Conservation (phyloP, 2,113 vertebrate species). For the Pelecanoides urinatrix region DNA sequence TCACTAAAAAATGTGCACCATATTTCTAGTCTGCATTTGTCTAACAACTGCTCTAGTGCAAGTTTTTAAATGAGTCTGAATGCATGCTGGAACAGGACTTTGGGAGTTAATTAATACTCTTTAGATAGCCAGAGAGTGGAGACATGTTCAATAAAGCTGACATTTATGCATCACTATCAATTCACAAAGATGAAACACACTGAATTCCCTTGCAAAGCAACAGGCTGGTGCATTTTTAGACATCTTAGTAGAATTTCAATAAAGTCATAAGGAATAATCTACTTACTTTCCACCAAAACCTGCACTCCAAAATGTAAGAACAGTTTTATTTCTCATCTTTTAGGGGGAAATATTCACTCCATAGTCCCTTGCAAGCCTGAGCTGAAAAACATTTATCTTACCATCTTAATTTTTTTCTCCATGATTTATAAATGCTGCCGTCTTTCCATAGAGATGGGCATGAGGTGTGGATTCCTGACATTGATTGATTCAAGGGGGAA, state of each 20-base stretch:
- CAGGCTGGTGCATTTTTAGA: background rate
- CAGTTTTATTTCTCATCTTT: background rate
- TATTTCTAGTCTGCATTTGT: conserved; percentile 4
- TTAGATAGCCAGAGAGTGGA: conserved; percentile 32
- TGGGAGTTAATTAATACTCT: conserved; percentile 49
- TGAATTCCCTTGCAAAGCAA: conserved; percentile 11
- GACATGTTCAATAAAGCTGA: conserved; percentile 37
- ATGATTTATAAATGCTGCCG: background rate
- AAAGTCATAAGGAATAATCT: conserved; percentile 14
- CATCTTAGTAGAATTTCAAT: conserved; percentile 20
- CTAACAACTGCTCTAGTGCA: background rate
- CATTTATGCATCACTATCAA: conserved; percentile 42
- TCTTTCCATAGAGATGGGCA: background rate
- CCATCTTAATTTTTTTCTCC: background rate
- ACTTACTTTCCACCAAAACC: conserved; percentile 1
- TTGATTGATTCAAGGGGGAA: background rate
- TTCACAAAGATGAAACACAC: conserved; percentile 13
- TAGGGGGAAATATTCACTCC: background rate
- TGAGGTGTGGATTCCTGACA: background rate
- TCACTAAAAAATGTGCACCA: background rate
- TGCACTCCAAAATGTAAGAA: background rate
- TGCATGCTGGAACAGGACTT: conserved; percentile 21
- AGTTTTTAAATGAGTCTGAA: conserved; percentile 18
- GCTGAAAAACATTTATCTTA: background rate
- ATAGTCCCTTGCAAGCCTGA: background rate